phyloP scores from a whole-genome alignment of 2,888 invertebrate genomes.

The Monoplex corrugatus region DNA sequence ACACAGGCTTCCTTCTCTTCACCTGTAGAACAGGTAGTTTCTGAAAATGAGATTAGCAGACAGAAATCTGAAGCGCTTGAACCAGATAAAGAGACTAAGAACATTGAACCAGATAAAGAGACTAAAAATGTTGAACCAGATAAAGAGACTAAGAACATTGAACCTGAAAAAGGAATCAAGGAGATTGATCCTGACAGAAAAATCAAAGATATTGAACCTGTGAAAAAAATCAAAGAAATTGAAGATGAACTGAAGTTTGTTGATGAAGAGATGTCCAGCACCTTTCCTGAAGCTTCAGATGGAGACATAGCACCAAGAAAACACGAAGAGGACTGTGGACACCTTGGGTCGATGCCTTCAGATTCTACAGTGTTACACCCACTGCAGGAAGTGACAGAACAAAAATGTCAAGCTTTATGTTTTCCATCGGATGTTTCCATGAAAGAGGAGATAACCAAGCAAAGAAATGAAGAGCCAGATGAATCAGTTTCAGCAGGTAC shows the following conservation, averaged over 20 bases:
- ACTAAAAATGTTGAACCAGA: no score
- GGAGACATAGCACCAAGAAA: conserved; percentile 39
- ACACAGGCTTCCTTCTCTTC: not conserved
- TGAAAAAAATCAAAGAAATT: not conserved
- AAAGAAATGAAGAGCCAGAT: not conserved
- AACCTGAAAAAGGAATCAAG: no score
- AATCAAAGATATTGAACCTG: not conserved
- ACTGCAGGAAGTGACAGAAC: not conserved
- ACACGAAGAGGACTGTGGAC: not conserved
- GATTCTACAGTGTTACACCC: not conserved
- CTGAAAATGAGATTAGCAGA: not conserved
- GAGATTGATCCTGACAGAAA: no score
- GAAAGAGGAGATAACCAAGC: not conserved
- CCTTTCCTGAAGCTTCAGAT: conserved; percentile 37
- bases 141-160: no score
- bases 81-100: not conserved
- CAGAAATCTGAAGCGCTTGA: not conserved
- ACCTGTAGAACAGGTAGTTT: not conserved
- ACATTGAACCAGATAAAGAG: no score
- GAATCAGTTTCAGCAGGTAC: not conserved
- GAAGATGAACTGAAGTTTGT: conserved; percentile 26
- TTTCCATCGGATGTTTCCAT: not conserved
- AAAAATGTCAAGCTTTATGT: not conserved
- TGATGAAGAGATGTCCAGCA: conserved; percentile 35
- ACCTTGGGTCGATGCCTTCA: not conserved